phyloP scores from a whole-genome alignment of 2,797 vertebrate genomes.

The Etheostoma perlongum region DNA sequence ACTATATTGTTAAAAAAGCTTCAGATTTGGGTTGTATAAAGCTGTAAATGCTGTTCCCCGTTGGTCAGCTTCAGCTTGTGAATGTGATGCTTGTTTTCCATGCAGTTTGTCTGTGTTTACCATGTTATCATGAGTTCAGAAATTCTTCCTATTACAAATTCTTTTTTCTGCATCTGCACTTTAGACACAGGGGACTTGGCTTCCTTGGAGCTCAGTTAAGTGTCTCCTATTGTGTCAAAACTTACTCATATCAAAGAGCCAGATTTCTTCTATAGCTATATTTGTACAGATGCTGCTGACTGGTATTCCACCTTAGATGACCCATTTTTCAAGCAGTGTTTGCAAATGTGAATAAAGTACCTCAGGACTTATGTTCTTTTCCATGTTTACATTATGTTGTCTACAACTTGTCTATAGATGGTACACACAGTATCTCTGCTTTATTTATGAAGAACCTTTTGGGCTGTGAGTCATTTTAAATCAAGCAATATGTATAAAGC shows the following conservation, averaged over 20 bases:
- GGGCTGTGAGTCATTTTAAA: conserved; percentile 17
- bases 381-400: conserved; percentile 32
- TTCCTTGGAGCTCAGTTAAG: conserved; percentile 22
- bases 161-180: conserved; percentile 20
- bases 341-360: conserved; percentile 18
- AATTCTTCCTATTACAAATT: conserved; percentile 2
- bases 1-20: not conserved
- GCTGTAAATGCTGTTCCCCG: not conserved
- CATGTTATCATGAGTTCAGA: conserved; percentile 12
- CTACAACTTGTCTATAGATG: not conserved
- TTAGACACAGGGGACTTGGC: conserved; percentile 10
- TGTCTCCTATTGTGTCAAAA: conserved; percentile 6
- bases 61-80: not conserved
- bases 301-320: conserved; percentile 21
- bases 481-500: conserved; percentile 10
- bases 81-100: not conserved
- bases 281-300: conserved; percentile 23
- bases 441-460: conserved; percentile 28
- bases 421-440: not conserved
- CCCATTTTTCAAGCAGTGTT: not conserved
- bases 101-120: not conserved
- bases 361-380: not conserved
- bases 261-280: conserved; percentile 8
- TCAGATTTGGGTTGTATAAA: conserved; percentile 9
- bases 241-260: conserved; percentile 19